Percentiles rank a stretch among this genome's conserved stretches.
phyloP scores from a whole-genome alignment of 2,113 vertebrate genomes.

The Sclerurus mexicanus region DNA sequence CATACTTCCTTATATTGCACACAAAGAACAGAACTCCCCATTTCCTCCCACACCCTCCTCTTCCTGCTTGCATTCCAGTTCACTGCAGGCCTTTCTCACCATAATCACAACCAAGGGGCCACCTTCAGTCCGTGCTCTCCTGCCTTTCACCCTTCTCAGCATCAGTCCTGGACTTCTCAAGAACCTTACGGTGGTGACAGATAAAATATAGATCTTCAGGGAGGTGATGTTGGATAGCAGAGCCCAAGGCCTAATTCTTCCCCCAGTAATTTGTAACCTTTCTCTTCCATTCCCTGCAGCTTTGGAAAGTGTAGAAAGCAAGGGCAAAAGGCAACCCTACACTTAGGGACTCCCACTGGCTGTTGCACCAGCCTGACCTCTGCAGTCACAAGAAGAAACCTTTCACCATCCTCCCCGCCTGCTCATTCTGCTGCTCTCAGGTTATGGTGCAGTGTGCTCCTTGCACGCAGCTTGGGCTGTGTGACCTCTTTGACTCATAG shows the following conservation, averaged over 20 bases:
- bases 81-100: not conserved
- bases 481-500: accelerated
- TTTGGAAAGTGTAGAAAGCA: not conserved
- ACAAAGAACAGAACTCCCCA: not conserved
- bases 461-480: not conserved
- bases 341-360: not conserved
- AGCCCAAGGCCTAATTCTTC: not conserved
- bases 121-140: not conserved
- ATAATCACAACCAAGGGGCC: not conserved
- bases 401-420: not conserved
- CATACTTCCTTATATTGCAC: conserved; percentile 21
- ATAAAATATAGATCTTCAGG: not conserved
- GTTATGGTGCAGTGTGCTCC: not conserved
- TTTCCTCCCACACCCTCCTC: conserved; percentile 14
- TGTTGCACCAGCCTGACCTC: not conserved
- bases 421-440: not conserved
- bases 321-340: not conserved
- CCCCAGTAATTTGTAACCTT: not conserved
- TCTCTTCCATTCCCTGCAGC: not conserved
- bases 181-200: accelerated
- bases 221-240: accelerated
- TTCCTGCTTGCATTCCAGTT: not conserved
- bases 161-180: not conserved
- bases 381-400: not conserved
- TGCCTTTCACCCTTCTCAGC: not conserved